Evolutionary conservation across 2,113 vertebrate species (phyloP).

Genomic region (Camelus bactrianus): DNA sequence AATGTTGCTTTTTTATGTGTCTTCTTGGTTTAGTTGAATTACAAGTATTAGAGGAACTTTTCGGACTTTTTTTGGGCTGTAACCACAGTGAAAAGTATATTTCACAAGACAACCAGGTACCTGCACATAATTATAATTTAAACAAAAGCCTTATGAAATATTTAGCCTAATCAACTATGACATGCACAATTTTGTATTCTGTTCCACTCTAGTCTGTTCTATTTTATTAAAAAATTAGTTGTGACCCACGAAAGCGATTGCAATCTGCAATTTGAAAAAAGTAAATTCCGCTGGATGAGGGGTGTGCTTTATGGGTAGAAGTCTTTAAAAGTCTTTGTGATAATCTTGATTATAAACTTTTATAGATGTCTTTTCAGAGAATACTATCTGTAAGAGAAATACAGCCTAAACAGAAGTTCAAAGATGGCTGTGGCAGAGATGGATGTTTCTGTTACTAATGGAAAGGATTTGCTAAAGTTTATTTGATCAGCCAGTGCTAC

Average conservation of each 20-base stretch:
- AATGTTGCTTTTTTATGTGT: neutral
- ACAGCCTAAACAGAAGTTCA: neutral
- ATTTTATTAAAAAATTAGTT: neutral
- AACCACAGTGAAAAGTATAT: conserved; percentile 21
- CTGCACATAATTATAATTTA: neutral
- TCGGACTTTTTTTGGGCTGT: neutral
- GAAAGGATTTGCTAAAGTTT: neutral
- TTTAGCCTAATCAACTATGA: neutral
- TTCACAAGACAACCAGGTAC: neutral
- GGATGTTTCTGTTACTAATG: neutral
- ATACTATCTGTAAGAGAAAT: neutral
- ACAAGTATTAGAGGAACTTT: neutral
- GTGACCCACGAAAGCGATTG: neutral
- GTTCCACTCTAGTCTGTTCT: neutral
- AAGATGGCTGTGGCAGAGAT: neutral
- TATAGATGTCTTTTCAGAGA: neutral
- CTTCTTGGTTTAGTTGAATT: conserved; percentile 35
- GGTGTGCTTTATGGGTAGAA: neutral
- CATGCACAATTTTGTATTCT: neutral
- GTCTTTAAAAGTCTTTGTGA: conserved; percentile 14
- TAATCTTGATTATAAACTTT: conserved; percentile 40
- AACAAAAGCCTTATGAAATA: conserved; percentile 32
- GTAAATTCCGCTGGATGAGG: neutral
- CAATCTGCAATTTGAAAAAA: neutral
- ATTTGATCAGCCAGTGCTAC: neutral